phyloP scores from a whole-genome alignment of 2,797 vertebrate species.

The Triplophysa bombifrons region DNA sequence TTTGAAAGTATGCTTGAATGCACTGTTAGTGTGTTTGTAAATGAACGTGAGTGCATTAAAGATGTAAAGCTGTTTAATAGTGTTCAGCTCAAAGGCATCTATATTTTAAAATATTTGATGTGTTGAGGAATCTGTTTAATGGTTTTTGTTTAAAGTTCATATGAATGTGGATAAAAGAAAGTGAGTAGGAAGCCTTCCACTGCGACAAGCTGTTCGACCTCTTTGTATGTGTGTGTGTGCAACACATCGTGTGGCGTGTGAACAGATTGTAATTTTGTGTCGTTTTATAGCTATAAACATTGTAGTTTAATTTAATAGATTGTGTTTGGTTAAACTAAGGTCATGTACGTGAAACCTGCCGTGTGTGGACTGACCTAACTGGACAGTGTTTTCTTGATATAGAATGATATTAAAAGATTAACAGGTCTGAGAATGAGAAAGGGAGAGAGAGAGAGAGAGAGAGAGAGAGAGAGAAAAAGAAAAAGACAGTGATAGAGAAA shows the following conservation, averaged over 20 bases:
- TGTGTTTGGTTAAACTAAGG: background rate
- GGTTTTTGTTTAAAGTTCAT: background rate
- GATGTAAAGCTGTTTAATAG: background rate
- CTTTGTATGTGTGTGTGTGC: slow-evolving; percentile 21
- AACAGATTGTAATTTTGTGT: background rate
- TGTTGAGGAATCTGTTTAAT: background rate
- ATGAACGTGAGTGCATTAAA: slow-evolving; percentile 1
- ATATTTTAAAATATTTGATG: background rate
- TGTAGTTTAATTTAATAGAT: slow-evolving; percentile 1
- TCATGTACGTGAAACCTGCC: background rate
- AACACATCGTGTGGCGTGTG: slow-evolving; percentile 3
- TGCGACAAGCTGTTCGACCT: slow-evolving; percentile 27
- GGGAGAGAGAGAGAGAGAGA: background rate
- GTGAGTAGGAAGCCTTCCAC: background rate
- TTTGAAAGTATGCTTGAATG: background rate
- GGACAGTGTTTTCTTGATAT: slow-evolving; percentile 39
- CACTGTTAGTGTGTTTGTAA: slow-evolving; percentile 2
- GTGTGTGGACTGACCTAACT: slow-evolving; percentile 1
- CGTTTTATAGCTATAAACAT: background rate
- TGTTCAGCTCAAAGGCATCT: background rate
- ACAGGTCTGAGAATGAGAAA: slow-evolving; percentile 20
- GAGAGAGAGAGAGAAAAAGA: slow-evolving; percentile 5
- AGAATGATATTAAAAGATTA: slow-evolving; percentile 43
- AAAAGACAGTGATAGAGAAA: slow-evolving; percentile 30
- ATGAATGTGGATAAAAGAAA: slow-evolving; percentile 5